Conservation (phyloP, 2,797 vertebrate species). For the Enteromius fasciolatus region DNA sequence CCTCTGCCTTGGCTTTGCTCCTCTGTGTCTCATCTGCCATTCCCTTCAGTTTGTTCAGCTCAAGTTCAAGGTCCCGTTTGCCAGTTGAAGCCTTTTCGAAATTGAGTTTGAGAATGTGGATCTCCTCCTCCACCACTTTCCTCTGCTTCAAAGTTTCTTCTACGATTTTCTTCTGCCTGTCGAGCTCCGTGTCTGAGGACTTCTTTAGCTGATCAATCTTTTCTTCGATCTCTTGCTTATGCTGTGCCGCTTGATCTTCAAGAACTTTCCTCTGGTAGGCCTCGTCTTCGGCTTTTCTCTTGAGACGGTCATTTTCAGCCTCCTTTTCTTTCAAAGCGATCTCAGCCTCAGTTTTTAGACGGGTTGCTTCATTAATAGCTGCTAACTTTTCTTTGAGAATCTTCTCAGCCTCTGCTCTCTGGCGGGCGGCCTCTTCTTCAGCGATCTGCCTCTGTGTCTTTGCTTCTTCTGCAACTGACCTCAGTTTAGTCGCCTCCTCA, state of each 20-base stretch:
- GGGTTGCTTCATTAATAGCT: conserved; percentile 88
- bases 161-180: conserved; percentile 86
- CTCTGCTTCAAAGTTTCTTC: conserved; percentile 92
- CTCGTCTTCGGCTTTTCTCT: conserved; percentile 91
- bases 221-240: conserved; percentile 92
- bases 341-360: conserved; percentile 89
- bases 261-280: conserved; percentile 91
- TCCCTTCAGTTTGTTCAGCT: conserved; percentile 86
- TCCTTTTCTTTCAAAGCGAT: conserved; percentile 94
- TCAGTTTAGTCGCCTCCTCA: conserved; percentile 87
- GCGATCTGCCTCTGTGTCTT: conserved; percentile 90
- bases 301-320: conserved; percentile 91
- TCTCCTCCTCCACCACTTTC: conserved; percentile 93
- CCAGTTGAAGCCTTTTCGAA: conserved; percentile 89
- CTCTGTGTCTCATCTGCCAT: conserved; percentile 85
- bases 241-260: conserved; percentile 92
- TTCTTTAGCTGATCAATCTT: conserved; percentile 87
- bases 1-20: conserved; percentile 88
- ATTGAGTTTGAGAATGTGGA: conserved; percentile 86
- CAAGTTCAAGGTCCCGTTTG: conserved; percentile 87
- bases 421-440: conserved; percentile 86
- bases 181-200: conserved; percentile 85
- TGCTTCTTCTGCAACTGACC: conserved; percentile 88
- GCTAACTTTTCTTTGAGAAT: conserved; percentile 93
- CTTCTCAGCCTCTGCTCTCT: conserved; percentile 89